Percentiles rank a stretch among this genome's conserved stretches.
These are phyloP conservation scores for Zoroaster sp. DNA, from an alignment of 53 echinoderm and acorn worm species.

Conservation along the genomic window DNA sequence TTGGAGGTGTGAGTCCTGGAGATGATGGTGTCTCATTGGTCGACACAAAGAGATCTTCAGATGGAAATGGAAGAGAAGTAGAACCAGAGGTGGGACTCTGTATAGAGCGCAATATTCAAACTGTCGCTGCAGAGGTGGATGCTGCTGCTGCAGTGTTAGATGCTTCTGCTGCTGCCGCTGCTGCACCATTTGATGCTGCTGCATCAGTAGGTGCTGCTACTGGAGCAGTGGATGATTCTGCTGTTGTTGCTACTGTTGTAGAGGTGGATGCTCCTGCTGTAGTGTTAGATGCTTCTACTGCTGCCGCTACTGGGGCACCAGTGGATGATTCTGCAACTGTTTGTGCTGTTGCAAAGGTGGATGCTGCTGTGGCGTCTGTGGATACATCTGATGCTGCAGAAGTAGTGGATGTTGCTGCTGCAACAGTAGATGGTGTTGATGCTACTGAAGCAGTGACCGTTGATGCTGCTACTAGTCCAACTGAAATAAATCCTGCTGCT, in stretches of 20 bases:
- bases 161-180: not conserved
- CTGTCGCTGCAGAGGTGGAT: too few species aligned
- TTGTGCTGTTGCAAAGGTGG: not conserved
- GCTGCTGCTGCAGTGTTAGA: not conserved
- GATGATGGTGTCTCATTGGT: not conserved
- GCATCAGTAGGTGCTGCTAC: too few species aligned
- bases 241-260: too few species aligned
- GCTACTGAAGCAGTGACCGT: not conserved
- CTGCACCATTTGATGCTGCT: too few species aligned
- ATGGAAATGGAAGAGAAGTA: not conserved
- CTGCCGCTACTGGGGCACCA: not conserved
- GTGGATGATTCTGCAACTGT: too few species aligned
- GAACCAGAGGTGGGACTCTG: not conserved
- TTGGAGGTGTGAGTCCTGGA: not conserved
- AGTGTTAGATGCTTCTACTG: not conserved
- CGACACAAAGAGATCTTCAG: not conserved
- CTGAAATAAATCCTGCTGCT: not conserved
- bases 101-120: not conserved
- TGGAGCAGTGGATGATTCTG: too few species aligned
- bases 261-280: too few species aligned
- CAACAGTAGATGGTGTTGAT: not conserved
- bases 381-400: not conserved
- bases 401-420: too few species aligned
- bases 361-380: not conserved
- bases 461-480: not conserved